Conservation (phyloP, 92 coral and sea anemone genomes). For the Porites rus region DNA sequence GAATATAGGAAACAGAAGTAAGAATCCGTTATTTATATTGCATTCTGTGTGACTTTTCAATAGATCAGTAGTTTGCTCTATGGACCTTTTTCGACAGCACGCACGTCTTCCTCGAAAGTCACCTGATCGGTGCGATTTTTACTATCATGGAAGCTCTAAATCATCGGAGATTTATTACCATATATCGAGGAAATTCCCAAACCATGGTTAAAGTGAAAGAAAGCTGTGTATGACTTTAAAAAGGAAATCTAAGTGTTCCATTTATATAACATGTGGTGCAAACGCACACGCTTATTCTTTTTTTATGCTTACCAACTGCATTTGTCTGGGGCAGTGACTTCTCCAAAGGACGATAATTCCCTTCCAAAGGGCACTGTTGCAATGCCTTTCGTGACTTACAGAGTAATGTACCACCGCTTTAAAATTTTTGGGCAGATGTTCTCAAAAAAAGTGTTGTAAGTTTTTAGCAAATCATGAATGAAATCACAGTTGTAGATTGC, state of each 20-base stretch:
- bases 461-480: background rate
- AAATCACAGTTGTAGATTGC: background rate
- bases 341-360: too few relatives aligned
- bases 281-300: too few relatives aligned
- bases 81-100: conserved; percentile 3
- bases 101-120: background rate
- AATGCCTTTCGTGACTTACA: background rate
- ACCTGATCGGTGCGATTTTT: background rate
- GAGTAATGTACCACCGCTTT: background rate
- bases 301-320: too few relatives aligned
- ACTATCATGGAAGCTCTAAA: background rate
- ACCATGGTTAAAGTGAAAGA: background rate
- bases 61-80: too few relatives aligned
- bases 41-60: background rate
- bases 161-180: background rate
- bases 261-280: too few relatives aligned
- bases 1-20: conserved; percentile 45
- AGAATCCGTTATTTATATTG: background rate
- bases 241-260: too few relatives aligned
- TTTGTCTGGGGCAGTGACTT: too few relatives aligned
- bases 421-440: background rate
- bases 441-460: background rate
- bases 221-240: background rate
- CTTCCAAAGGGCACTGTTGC: too few relatives aligned
- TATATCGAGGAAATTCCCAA: too few relatives aligned